Evolutionary conservation across 1,140 invertebrate genomes (phyloP).

Genomic region (Megathymus violae): DNA sequence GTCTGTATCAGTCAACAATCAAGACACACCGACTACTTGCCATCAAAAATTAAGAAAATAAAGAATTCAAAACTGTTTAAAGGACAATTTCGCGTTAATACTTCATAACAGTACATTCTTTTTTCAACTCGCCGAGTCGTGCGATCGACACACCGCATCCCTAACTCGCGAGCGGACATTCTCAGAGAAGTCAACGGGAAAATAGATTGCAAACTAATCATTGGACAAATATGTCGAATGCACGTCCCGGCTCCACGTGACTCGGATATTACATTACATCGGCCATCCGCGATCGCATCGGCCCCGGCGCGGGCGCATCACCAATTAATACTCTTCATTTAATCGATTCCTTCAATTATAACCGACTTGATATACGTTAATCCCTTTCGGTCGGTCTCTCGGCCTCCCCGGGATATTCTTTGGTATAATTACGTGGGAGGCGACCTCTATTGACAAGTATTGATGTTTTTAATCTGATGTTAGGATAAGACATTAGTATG

Average conservation of each 20-base stretch:
- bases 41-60: too few relatives aligned
- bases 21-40: too few relatives aligned
- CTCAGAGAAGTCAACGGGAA: slow-evolving; percentile 15
- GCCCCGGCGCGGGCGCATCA: slow-evolving; percentile 70
- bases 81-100: too few relatives aligned
- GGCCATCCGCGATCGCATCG: slow-evolving; percentile 35
- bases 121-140: too few relatives aligned
- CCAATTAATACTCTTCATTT: slow-evolving; percentile 80
- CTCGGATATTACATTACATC: slow-evolving; percentile 44
- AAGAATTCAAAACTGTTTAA: too few relatives aligned
- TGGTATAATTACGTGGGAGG: slow-evolving; percentile 81
- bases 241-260: slow-evolving; percentile 28
- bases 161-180: neutral
- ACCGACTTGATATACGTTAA: slow-evolving; percentile 79
- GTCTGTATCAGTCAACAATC: too few relatives aligned
- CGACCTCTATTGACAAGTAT: slow-evolving; percentile 79
- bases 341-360: slow-evolving; percentile 82
- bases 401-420: slow-evolving; percentile 76
- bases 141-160: neutral
- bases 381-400: slow-evolving; percentile 55
- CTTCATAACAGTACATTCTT: too few relatives aligned
- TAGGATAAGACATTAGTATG: slow-evolving; percentile 80
- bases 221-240: slow-evolving; percentile 28
- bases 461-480: slow-evolving; percentile 83
- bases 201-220: slow-evolving; percentile 31